These are phyloP conservation scores for Phoxinus phoxinus DNA, from an alignment of 2,113 vertebrate species.

Conservation along the genomic window DNA sequence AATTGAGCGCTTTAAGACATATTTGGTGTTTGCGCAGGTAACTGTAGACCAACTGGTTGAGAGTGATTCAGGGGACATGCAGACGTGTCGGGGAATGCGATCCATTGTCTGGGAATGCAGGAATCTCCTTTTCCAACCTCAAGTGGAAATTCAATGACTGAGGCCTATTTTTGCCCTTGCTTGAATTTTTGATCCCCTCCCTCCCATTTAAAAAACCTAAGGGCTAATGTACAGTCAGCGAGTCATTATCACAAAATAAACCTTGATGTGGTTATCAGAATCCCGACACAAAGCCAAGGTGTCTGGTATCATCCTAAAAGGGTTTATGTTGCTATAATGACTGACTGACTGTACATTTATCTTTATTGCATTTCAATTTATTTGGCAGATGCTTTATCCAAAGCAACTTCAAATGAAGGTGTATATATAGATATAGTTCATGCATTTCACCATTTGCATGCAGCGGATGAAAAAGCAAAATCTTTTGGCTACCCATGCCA, in stretches of 20 bases:
- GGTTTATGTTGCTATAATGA: background rate
- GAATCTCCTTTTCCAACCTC: constrained; percentile 69
- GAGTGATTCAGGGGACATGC: constrained; percentile 70
- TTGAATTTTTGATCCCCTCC: constrained; percentile 50
- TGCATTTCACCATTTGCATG: background rate
- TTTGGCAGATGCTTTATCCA: background rate
- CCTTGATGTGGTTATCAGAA: background rate
- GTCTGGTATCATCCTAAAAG: background rate
- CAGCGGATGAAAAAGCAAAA: background rate
- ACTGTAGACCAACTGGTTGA: constrained; percentile 23
- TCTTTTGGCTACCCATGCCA: background rate
- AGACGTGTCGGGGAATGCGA: constrained; percentile 73
- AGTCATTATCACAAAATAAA: background rate
- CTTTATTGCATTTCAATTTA: background rate
- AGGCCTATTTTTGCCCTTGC: constrained; percentile 52
- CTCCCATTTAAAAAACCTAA: constrained; percentile 21
- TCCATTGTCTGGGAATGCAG: constrained; percentile 80
- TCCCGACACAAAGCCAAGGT: background rate
- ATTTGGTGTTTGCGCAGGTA: constrained; percentile 44
- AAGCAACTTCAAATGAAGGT: background rate
- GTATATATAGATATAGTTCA: background rate
- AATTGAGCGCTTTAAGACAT: constrained; percentile 46
- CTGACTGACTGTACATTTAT: background rate
- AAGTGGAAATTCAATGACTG: constrained; percentile 71
- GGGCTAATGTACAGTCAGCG: constrained; percentile 1